Evolutionary conservation across 30 jellyfish, hydroid and myxozoan species (phyloP).

Genomic region (Chrysaora quinquecirrha): DNA sequence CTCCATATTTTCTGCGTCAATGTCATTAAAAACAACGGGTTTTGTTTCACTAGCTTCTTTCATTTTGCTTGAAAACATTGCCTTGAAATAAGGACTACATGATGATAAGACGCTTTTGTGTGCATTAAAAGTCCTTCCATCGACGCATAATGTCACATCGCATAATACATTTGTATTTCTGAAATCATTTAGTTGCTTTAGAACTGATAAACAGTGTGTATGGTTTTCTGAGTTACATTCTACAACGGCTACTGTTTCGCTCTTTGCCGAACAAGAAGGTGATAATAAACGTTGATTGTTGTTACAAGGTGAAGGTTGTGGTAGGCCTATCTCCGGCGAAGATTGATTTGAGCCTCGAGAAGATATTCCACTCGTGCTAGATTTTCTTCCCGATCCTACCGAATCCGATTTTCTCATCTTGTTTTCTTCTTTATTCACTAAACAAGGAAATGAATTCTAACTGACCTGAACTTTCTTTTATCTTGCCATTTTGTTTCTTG

Average conservation of each 20-base stretch:
- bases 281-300: conserved; percentile 12
- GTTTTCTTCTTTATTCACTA: neutral
- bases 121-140: conserved; percentile 88
- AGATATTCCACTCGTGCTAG: conserved; percentile 69
- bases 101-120: conserved; percentile 88
- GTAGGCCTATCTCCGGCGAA: conserved; percentile 41
- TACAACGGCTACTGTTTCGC: conserved; percentile 35
- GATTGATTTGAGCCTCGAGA: conserved; percentile 66
- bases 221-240: conserved; percentile 56
- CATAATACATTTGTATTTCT: conserved; percentile 82
- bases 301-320: neutral
- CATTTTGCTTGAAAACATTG: conserved; percentile 88
- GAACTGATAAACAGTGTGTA: conserved; percentile 62
- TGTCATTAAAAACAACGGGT: conserved; percentile 89
- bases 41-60: conserved; percentile 73
- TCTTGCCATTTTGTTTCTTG: neutral
- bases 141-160: conserved; percentile 96
- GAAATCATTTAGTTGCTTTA: conserved; percentile 81
- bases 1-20: conserved; percentile 86
- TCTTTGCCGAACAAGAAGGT: conserved; percentile 29
- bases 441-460: neutral
- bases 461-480: neutral
- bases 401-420: conserved; percentile 63
- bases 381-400: conserved; percentile 63
- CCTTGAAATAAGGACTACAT: conserved; percentile 95